phyloP scores from a whole-genome alignment of 2,113 vertebrate species.

The Rissa tridactyla region DNA sequence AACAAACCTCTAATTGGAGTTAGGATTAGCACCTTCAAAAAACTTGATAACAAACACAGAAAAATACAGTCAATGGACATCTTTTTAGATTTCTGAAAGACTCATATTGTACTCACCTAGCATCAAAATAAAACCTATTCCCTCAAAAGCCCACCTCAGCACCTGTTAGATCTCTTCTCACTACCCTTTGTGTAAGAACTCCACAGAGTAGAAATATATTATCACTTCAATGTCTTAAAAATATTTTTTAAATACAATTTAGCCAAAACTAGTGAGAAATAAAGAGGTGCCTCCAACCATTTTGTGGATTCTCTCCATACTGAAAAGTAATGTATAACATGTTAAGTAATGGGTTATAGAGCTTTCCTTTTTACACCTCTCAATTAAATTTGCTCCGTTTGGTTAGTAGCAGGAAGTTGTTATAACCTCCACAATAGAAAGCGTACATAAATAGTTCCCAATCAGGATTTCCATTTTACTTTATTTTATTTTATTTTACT shows the following conservation, averaged over 20 bases:
- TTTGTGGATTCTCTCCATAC: not conserved
- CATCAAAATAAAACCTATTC: slow-evolving; percentile 44
- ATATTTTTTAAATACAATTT: not conserved
- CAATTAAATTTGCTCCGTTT: not conserved
- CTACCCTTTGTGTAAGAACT: not conserved
- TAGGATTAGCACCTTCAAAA: not conserved
- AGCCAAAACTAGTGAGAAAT: not conserved
- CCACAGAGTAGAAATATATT: not conserved
- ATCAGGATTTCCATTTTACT: not conserved
- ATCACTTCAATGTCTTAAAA: not conserved
- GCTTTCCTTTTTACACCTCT: not conserved
- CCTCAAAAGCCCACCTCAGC: not conserved
- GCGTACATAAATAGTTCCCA: not conserved
- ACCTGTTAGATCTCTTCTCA: slow-evolving; percentile 21
- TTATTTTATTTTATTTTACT: not conserved
- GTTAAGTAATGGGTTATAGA: not conserved
- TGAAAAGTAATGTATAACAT: not conserved
- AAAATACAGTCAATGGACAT: not conserved
- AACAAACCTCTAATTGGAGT: not conserved
- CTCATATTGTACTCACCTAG: not conserved
- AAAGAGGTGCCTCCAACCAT: not conserved
- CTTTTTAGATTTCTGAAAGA: not conserved
- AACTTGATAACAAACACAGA: not conserved
- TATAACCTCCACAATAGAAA: not conserved
- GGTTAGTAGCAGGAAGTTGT: not conserved